Percentiles rank a stretch among this genome's conserved stretches.
Evolutionary conservation across 2,888 invertebrate species (phyloP).

Genomic region (Agrochola litura): DNA sequence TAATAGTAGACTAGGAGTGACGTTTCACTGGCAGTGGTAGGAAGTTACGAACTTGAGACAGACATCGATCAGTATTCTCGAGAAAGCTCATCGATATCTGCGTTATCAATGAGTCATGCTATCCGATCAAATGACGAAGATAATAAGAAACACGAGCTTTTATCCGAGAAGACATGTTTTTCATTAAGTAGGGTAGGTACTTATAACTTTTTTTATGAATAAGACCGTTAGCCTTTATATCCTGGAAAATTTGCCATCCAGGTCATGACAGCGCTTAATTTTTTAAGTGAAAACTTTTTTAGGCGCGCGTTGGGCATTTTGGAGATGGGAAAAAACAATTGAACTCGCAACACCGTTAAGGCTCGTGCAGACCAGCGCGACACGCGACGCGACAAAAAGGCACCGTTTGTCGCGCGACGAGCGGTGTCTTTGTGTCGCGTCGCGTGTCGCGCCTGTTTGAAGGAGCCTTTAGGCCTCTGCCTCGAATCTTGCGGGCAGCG

Average conservation of each 20-base stretch:
- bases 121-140: constrained; percentile 7
- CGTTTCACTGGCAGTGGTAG: neutral
- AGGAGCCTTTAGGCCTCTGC: too few relatives aligned
- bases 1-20: neutral
- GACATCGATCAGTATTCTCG: constrained; percentile 5
- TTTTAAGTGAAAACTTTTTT: too few relatives aligned
- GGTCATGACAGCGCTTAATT: neutral
- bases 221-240: neutral
- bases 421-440: too few relatives aligned
- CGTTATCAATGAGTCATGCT: neutral
- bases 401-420: too few relatives aligned
- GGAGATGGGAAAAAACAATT: too few relatives aligned
- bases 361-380: too few relatives aligned
- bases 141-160: constrained; percentile 6
- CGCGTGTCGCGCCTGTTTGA: too few relatives aligned
- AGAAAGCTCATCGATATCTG: neutral
- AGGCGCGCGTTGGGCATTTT: too few relatives aligned
- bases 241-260: neutral
- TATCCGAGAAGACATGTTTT: neutral
- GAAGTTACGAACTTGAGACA: neutral
- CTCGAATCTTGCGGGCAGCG: too few relatives aligned
- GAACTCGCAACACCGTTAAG: too few relatives aligned
- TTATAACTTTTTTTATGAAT: neutral
- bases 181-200: neutral
- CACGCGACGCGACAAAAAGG: too few relatives aligned